Conservation (phyloP, 2,113 vertebrate genomes). For the Struthio camelus region DNA sequence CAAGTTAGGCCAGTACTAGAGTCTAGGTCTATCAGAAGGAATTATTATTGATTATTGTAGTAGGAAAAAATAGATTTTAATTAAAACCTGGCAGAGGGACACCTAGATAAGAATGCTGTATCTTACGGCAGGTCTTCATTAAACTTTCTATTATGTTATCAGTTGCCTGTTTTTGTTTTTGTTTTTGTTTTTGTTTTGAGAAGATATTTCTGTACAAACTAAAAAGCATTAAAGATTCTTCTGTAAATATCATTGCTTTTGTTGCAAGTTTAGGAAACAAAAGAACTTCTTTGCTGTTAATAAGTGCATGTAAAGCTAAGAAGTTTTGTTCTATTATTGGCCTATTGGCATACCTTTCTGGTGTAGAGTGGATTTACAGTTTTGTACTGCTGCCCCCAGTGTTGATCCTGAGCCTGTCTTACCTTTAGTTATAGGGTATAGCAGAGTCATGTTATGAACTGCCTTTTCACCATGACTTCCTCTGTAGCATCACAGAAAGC, state of each 20-base stretch:
- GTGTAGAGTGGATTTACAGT: not conserved
- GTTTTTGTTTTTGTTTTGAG: not conserved
- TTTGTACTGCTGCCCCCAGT: not conserved
- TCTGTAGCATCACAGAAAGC: not conserved
- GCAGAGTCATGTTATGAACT: not conserved
- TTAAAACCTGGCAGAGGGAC: not conserved
- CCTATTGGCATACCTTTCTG: not conserved
- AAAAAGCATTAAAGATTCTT: not conserved
- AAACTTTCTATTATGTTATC: not conserved
- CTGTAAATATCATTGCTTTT: not conserved
- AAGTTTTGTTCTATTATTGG: not conserved
- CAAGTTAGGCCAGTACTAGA: not conserved
- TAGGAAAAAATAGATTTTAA: not conserved
- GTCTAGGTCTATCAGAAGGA: not conserved
- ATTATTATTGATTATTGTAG: not conserved
- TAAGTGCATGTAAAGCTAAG: not conserved
- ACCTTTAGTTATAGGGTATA: not conserved
- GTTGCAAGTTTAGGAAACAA: not conserved
- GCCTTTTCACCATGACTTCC: not conserved
- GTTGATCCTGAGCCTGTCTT: not conserved
- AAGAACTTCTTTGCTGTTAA: not conserved
- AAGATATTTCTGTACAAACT: not conserved
- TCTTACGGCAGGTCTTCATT: not conserved
- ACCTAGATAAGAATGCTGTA: not conserved
- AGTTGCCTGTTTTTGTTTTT: not conserved